These are phyloP conservation scores for Ameiurus melas DNA, from an alignment of 2,113 vertebrate species.

Conservation along the genomic window DNA sequence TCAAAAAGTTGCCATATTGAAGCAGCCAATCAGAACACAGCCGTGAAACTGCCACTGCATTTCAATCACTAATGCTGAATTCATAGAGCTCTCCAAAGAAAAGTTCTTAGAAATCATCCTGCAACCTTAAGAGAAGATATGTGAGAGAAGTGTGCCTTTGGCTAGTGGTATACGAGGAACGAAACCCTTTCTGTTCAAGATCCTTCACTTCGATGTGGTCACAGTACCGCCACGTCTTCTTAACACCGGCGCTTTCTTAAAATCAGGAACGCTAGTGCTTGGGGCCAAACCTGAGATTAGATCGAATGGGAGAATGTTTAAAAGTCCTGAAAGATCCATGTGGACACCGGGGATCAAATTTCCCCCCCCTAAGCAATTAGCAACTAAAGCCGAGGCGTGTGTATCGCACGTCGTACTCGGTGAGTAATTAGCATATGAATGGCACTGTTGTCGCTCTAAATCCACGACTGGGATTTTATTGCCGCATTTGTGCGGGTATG, in stretches of 20 bases:
- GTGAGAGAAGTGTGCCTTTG: too few species aligned
- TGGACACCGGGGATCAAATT: background rate
- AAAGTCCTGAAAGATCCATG: background rate
- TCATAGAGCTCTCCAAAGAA: too few species aligned
- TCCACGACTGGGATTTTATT: background rate
- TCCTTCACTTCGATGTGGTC: too few species aligned
- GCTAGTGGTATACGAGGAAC: too few species aligned
- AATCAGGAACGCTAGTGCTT: background rate
- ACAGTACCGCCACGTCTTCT: too few species aligned
- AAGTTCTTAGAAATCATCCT: too few species aligned
- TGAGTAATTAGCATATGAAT: background rate
- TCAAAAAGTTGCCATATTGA: background rate
- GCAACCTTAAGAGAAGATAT: too few species aligned
- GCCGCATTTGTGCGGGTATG: background rate
- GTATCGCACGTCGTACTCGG: background rate
- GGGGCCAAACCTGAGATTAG: background rate
- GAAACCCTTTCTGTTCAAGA: too few species aligned
- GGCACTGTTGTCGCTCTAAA: background rate
- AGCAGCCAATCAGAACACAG: background rate
- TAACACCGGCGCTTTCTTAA: background rate
- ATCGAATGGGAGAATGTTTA: background rate
- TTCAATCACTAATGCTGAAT: background rate
- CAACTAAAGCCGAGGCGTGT: too few species aligned
- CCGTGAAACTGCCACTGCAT: background rate
- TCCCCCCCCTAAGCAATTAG: background rate